Base-by-base conservation (phyloP, 30 jellyfish, hydroid and myxozoan species). In the Turritopsis rubra region DNA sequence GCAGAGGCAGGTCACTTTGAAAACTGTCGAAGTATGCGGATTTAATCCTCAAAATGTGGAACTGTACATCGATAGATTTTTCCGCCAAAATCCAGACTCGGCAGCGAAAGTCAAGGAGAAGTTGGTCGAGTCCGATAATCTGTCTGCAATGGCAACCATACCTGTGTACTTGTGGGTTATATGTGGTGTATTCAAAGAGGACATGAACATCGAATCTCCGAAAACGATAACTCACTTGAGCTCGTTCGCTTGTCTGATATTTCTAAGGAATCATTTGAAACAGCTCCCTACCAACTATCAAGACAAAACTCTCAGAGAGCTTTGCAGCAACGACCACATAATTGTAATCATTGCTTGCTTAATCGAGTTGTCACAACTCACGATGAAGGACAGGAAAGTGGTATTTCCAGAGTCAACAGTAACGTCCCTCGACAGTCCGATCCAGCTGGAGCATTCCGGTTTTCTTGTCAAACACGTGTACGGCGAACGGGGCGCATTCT, bases 11-110 rank as follows among this genome's bases (percentile, higher is more conserved):
- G 24, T 24, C 24, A 7, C 18, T n/a, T 23, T 29, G 65, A 74
- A 74, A 74, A 23, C 65, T n/a, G 82, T 74, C 65, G 82, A 74
- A 74, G 65, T 74, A 24, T 74, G 82, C n/a, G 82, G 82, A 8
- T 74, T 74, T 21, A 74, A n/a, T 30, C 65, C 82, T 30, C 54
- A 74, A 74, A 74, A 30, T 29, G 65, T 74, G 27, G 65, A 74
- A n/a, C 54, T 24, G 13, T 74, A 74, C 24, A 74, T 74, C 65
- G 65, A 74, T 74, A 74, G 8, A 17, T 74, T 23, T 52, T 74
- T 74, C 82, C 26, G 65, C 18, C 54, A 52, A 52, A 30, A 29
- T 74, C 27, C 28, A 20, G 41, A 26, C 18, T n/a, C 24, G 1
- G 65, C 65, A 1, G 16, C 3, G 3, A 30, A 27, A 74, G 82